These are phyloP conservation scores for Brenthis daphne DNA, from an alignment of 2,888 invertebrate species.

Conservation along the genomic window DNA sequence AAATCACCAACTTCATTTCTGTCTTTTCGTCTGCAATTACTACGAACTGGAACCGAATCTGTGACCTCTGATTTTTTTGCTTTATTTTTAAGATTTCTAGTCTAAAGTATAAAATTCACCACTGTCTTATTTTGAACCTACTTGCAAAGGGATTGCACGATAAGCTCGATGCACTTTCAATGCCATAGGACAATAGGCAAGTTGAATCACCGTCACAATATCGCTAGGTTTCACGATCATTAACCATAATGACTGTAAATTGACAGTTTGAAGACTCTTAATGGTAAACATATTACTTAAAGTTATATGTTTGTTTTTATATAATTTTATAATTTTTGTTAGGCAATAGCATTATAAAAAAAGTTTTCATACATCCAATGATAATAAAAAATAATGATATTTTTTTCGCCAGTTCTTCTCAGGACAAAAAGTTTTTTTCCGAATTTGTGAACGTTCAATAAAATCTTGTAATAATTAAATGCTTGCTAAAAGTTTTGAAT, in stretches of 20 bases:
- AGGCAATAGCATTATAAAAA: no score
- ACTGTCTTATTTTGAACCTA: not conserved
- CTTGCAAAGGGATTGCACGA: not conserved
- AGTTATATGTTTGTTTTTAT: not conserved
- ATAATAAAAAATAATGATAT: no score
- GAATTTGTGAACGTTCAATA: no score
- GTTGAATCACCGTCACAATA: conserved; percentile 13
- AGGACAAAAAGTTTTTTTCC: no score
- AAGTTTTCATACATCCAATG: no score
- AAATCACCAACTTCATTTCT: no score
- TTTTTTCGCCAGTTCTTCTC: no score
- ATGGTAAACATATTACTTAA: not conserved
- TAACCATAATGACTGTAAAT: conserved; percentile 24
- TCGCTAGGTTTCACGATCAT: conserved; percentile 25
- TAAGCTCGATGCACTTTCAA: conserved; percentile 6
- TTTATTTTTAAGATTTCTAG: not conserved
- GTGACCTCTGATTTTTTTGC: not conserved
- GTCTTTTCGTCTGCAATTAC: no score
- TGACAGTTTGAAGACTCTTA: conserved; percentile 17
- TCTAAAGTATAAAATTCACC: not conserved
- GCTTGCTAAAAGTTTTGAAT: no score
- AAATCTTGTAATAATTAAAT: no score
- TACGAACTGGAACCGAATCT: no score
- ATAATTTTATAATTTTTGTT: conserved; percentile 6
- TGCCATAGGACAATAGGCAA: conserved; percentile 25